These are phyloP conservation scores for Australoheros scitulus DNA, from an alignment of 2,113 vertebrate species.

Conservation along the genomic window DNA sequence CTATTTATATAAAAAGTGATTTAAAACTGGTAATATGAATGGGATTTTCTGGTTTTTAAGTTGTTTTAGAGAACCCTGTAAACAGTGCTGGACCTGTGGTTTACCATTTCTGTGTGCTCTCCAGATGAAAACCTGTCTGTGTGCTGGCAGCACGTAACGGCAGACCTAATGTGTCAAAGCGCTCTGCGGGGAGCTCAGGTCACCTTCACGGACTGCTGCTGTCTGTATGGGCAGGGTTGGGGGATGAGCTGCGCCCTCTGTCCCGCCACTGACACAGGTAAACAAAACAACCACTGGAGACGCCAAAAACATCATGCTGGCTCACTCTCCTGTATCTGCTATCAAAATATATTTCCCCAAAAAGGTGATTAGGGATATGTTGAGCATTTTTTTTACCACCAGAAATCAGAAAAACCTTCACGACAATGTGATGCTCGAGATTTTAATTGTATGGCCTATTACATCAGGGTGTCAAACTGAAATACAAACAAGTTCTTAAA, in stretches of 20 bases:
- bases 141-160: conserved; percentile 89
- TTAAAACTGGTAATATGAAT: too few relatives aligned
- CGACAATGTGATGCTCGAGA: neutral
- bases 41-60: too few relatives aligned
- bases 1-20: too few relatives aligned
- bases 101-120: neutral
- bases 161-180: conserved; percentile 85
- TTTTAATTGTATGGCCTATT: too few relatives aligned
- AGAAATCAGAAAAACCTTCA: neutral
- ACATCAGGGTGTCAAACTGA: too few relatives aligned
- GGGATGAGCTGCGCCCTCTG: conserved; percentile 90
- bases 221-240: conserved; percentile 89
- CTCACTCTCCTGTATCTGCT: too few relatives aligned
- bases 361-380: neutral
- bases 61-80: too few relatives aligned
- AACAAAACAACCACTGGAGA: neutral
- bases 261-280: conserved; percentile 83
- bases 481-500: too few relatives aligned
- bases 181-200: conserved; percentile 81
- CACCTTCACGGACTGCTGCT: conserved; percentile 90
- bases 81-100: too few relatives aligned
- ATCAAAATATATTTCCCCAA: neutral
- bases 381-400: neutral
- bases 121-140: conserved; percentile 84
- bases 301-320: rapidly evolving